Base-by-base conservation (phyloP, 2,797 vertebrate genomes). In the Periparus ater region DNA sequence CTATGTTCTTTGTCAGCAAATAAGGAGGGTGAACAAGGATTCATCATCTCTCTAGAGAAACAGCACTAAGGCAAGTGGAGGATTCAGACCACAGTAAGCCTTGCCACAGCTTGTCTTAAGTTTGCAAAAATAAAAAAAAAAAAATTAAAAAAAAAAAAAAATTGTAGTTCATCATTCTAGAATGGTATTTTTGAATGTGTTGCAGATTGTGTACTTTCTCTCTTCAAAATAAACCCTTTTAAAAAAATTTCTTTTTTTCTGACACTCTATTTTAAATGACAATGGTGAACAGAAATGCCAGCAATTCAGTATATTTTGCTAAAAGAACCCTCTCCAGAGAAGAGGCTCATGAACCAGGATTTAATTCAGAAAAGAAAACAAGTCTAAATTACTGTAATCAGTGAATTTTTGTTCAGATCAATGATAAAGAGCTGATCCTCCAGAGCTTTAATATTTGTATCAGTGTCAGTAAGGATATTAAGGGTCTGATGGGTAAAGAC, bases 321-420 rank as follows among this genome's bases (percentile, higher is more conserved):
- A 17, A 60, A 38, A 78, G 40, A 74, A 70, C 6, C 23, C 29
- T 88, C 38, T 89, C 17, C 17, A 62, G 18, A 30, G 44, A 78
- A 62, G 32, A 88, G 55, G 22, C 18, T 88, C 4, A 5, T 67
- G 60, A 85, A 66, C 44, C 15, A 54, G 45, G 34, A 68, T 88
- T 92, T 89, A 83, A 78, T 88, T 90, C 42, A 77, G 54, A 65
- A 76, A 83, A 87, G 42, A 77, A 85, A 91, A 65, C 60, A 89
- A 86, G 23, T 63, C 30, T 91, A 27, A 86, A 88, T 88, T 90
- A 62, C 65, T 83, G 13, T 91, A 77, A 91, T 84, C 42, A 78
- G 42, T 36, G 47, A 71, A 25, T 75, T 86, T 88, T 80, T 86
- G 18, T 85, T 94, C 44, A 32, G 42, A 60, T 70, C 0, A 0